phyloP scores from a whole-genome alignment of 2,113 vertebrate genomes.

The Scomber colias region DNA sequence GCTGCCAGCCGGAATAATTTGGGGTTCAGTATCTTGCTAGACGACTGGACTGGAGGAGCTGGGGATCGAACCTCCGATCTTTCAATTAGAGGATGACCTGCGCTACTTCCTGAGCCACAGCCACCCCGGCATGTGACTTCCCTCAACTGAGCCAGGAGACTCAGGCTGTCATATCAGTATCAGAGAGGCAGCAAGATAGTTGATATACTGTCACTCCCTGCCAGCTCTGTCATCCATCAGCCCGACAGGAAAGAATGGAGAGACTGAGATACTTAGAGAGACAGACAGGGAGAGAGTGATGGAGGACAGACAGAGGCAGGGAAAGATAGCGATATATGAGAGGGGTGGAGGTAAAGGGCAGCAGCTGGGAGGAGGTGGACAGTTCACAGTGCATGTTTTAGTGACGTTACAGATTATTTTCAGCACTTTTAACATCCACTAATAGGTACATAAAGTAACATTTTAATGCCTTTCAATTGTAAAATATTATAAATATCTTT shows the following conservation, averaged over 20 bases:
- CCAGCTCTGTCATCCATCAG: conserved; percentile 72
- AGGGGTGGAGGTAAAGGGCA: conserved; percentile 34
- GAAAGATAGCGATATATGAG: not conserved
- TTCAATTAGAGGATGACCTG: no score
- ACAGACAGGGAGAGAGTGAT: not conserved
- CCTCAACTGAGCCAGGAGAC: conserved; percentile 40
- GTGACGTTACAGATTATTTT: not conserved
- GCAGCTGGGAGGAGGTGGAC: conserved; percentile 27
- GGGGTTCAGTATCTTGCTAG: no score
- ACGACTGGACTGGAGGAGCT: no score
- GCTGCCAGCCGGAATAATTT: no score
- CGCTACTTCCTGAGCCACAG: no score
- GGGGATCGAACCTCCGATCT: no score
- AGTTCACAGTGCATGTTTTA: not conserved
- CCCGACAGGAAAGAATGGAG: conserved; percentile 49
- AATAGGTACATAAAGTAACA: no score
- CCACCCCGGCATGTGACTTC: conserved; percentile 14
- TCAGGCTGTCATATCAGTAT: conserved; percentile 47
- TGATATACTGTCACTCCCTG: conserved; percentile 64
- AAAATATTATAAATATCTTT: no score
- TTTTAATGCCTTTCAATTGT: no score
- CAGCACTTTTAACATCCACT: no score
- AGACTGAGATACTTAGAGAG: conserved; percentile 23
- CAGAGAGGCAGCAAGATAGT: conserved; percentile 51
- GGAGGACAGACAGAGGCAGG: not conserved